Percentiles rank a stretch among this genome's conserved stretches.
Conservation (phyloP, 2,888 invertebrate genomes). For the Drosophila limbata region DNA sequence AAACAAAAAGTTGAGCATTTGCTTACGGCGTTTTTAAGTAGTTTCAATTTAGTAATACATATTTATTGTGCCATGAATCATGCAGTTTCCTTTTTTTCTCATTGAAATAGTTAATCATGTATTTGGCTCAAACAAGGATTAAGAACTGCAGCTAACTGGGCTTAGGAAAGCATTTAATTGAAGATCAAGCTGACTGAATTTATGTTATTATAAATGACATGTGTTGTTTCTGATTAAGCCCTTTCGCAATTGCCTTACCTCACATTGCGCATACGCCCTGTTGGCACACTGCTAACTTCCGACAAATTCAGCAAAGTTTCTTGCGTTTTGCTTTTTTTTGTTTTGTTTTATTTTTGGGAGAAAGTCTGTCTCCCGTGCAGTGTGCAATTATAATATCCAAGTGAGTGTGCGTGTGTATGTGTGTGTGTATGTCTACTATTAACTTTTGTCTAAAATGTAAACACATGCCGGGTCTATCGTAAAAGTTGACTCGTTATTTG, state of each 20-base stretch:
- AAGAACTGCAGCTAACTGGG: not conserved
- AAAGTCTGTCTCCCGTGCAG: constrained; percentile 63
- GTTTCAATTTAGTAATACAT: constrained; percentile 13
- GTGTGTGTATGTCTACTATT: constrained; percentile 30
- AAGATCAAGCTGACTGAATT: not conserved
- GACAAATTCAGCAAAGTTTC: constrained; percentile 36
- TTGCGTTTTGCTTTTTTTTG: constrained; percentile 31
- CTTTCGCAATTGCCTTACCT: constrained; percentile 30
- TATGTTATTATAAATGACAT: constrained; percentile 5
- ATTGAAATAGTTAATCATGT: not conserved
- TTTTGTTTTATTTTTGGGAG: constrained; percentile 55
- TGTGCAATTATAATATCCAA: constrained; percentile 56
- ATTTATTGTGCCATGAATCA: constrained; percentile 10
- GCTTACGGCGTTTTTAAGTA: constrained; percentile 15
- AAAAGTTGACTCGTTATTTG: constrained; percentile 51
- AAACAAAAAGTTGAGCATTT: constrained; percentile 8
- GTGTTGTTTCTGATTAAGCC: constrained; percentile 17
- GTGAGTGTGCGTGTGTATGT: constrained; percentile 16
- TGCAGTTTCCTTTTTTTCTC: not conserved
- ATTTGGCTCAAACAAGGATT: not conserved
- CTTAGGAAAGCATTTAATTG: not conserved
- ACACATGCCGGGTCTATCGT: constrained; percentile 40
- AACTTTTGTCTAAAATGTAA: constrained; percentile 62
- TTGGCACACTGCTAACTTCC: constrained; percentile 66
- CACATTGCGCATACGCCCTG: constrained; percentile 71